phyloP scores from a whole-genome alignment of 2,888 invertebrate species.

The Camponotus fellah region DNA sequence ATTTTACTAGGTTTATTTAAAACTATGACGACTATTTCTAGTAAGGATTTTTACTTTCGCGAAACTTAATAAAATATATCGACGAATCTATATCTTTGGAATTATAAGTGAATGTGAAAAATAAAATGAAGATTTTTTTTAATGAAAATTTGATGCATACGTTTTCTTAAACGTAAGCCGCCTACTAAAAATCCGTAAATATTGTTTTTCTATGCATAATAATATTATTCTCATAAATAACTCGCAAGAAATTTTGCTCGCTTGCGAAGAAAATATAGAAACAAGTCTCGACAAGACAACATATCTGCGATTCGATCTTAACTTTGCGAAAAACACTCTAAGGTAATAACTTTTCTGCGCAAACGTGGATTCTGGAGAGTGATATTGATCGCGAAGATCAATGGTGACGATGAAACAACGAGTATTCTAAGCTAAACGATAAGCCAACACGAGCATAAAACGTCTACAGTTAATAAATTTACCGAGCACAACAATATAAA shows the following conservation, averaged over 20 bases:
- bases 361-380: constrained; percentile 39
- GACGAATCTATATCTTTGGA: not conserved
- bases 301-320: constrained; percentile 63
- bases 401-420: constrained; percentile 44
- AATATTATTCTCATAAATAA: constrained; percentile 60
- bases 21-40: not conserved
- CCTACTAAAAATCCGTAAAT: constrained; percentile 45
- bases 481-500: not conserved
- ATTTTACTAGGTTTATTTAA: constrained; percentile 4
- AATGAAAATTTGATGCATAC: not conserved
- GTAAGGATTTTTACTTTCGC: not conserved
- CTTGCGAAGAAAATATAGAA: constrained; percentile 53
- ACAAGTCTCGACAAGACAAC: constrained; percentile 62
- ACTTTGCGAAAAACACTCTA: constrained; percentile 63
- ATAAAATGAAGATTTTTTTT: not conserved
- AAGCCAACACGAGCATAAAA: not conserved
- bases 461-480: constrained; percentile 7
- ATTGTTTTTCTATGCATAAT: not conserved
- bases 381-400: constrained; percentile 64
- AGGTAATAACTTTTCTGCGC: constrained; percentile 64
- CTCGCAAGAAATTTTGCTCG: constrained; percentile 48
- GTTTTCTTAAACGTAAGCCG: not conserved
- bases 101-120: not conserved
- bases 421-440: constrained; percentile 12
- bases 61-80: not conserved